Evolutionary conservation across 2,113 vertebrate genomes (phyloP).

Genomic region (Saguinus midas): DNA sequence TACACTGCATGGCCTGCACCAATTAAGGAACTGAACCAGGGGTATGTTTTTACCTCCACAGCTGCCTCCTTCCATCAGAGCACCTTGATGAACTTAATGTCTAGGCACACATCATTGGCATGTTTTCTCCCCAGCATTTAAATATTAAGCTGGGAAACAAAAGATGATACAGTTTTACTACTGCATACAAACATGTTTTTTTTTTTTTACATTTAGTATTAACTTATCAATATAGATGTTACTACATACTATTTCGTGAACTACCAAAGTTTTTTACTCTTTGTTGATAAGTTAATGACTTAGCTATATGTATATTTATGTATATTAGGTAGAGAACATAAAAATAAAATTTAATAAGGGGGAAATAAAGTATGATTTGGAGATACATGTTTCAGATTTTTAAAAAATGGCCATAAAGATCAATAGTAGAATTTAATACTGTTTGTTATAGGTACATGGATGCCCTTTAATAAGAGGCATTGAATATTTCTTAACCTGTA

Average conservation of each 20-base stretch:
- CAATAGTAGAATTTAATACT: background rate
- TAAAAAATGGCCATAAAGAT: background rate
- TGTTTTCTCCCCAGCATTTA: constrained; percentile 60
- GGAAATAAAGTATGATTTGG: constrained; percentile 57
- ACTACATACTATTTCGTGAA: constrained; percentile 1
- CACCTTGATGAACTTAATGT: constrained; percentile 78
- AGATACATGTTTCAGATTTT: background rate
- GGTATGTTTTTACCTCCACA: constrained; percentile 76
- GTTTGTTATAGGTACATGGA: background rate
- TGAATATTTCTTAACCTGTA: constrained; percentile 42
- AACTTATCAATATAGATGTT: constrained; percentile 38
- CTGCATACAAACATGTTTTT: constrained; percentile 12
- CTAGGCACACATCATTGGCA: constrained; percentile 70
- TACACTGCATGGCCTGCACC: constrained; percentile 83
- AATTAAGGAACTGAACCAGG: constrained; percentile 74
- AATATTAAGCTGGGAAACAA: constrained; percentile 56
- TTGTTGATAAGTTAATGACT: constrained; percentile 70
- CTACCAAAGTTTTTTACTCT: background rate
- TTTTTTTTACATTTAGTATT: background rate
- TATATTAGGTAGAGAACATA: constrained; percentile 44
- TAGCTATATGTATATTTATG: background rate
- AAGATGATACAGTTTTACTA: constrained; percentile 13
- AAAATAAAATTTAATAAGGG: constrained; percentile 46
- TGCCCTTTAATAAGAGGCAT: constrained; percentile 65
- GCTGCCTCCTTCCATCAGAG: constrained; percentile 81